Percentiles rank a stretch among this genome's conserved stretches.
These are phyloP conservation scores for Rhorus exstirpatorius DNA, from an alignment of 2,888 invertebrate genomes.

Conservation along the genomic window DNA sequence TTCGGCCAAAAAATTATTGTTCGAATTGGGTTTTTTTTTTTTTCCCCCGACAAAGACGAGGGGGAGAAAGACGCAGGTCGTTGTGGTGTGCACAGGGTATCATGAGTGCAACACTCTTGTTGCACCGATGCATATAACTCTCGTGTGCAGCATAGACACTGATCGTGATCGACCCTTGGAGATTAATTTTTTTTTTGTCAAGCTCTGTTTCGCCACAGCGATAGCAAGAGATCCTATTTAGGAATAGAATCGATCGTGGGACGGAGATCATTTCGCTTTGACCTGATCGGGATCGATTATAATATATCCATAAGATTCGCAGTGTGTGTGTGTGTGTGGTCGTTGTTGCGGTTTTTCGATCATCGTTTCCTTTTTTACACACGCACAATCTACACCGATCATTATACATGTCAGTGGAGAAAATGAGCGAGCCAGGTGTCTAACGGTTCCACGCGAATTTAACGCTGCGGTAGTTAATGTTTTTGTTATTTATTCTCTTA, in stretches of 20 bases:
- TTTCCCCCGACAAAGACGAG: neutral
- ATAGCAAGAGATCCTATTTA: conserved; percentile 59
- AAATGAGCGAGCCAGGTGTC: conserved; percentile 56
- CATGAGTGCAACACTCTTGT: conserved; percentile 38
- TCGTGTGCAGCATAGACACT: conserved; percentile 51
- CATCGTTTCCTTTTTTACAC: conserved; percentile 11
- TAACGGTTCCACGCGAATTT: conserved; percentile 35
- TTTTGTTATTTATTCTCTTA: conserved; percentile 25
- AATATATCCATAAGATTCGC: conserved; percentile 48
- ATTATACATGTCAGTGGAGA: neutral
- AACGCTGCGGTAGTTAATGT: conserved; percentile 47
- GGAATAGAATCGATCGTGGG: conserved; percentile 67
- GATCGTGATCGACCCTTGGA: conserved; percentile 69
- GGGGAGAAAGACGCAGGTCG: neutral
- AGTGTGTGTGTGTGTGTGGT: no score
- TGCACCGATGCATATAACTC: conserved; percentile 51
- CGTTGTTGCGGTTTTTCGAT: conserved; percentile 38
- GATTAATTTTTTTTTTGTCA: conserved; percentile 53
- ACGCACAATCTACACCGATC: neutral
- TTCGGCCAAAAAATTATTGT: no score
- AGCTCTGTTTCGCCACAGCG: conserved; percentile 1
- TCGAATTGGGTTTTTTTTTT: no score
- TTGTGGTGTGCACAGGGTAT: neutral
- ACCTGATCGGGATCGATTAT: conserved; percentile 59
- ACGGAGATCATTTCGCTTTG: conserved; percentile 43